Base-by-base conservation (phyloP, 2,113 vertebrate genomes). In the Cryptomyrus ogoouensis region DNA sequence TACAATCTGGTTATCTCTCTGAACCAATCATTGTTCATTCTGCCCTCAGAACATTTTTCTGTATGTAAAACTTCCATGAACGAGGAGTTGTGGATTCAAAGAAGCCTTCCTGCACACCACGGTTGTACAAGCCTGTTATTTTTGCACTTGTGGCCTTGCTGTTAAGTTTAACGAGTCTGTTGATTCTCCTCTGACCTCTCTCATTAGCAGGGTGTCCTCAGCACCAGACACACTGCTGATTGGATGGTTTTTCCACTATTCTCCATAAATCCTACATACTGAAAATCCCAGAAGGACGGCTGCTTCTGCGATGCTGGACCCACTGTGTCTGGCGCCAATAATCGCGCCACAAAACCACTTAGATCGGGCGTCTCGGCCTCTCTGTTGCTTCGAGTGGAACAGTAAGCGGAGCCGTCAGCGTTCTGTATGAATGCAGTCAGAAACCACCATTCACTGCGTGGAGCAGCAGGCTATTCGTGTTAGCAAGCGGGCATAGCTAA, bases 111-210 rank as follows among this genome's bases (percentile, higher is more conserved):
- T 80, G 74, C 74, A 42, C 31, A 7, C 35, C 35, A 1, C 74
- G 42, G 74, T 80, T 39, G 74, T 42, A 80, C 17, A 19, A 17
- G 35, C 31, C 35, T 42, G 74, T 80, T 80, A 35, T 39, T 80
- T 80, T 80, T 80, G 74, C 62, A 31, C 62, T 70, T 80, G 74
- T 80, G 74, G 74, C 74, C 74, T 70, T 70, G n/a, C n/a, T 70
- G 62, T 70, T 31, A 70, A 70, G 62, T 70, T 31, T 70, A 70
- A 31, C 62, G 10, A 70, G n/a, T 31, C 62, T 1, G 62, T 31
- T 70, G 27, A 19, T 80, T 80, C 74, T 80, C 35, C 35, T 42
- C 74, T 80, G 35, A 80, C 74, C 74, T 80, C 74, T 80, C 74
- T 80, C 74, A 35, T 80, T 80, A 80, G 17, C 74, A 19, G 35